Evolutionary conservation across 2,113 vertebrate species (phyloP), one percentile per base, ranked within the genome.

Genomic region (Misgurnus mizolepis): DNA sequence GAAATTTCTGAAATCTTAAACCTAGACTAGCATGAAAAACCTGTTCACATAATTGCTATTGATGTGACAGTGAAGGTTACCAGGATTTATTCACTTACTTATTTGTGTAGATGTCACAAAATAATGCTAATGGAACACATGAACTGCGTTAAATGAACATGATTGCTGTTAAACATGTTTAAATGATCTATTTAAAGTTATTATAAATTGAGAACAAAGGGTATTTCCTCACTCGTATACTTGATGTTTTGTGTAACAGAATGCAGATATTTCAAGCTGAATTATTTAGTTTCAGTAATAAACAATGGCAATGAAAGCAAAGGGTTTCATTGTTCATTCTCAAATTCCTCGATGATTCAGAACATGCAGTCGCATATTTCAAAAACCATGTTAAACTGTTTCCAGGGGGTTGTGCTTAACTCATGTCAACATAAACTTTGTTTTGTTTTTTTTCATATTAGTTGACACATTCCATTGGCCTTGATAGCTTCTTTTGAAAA

Each of bases 401-500:
- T 84, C 49, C 72, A n/a, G 45, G 50, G 27, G 17, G 45, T 53
- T 14, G 49, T 74, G 67, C 78, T 83, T 81, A 56, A 76, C 76
- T 76, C 43, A 47, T 47, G 67, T 11, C 66, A 76, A 7, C 12
- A 4, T 73, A 49, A 82, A 60, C 18, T 66, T 40, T 67, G 11
- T 72, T 39, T 62, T 45, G 27, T 78, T 65, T 72, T 80, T 53
- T 72, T 34, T 68, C 34, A 7, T 60, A 18, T 74, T 66, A n/a
- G 62, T 82, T 80, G 62, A 60, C 72, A 50, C 77, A 64, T 75
- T 78, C 73, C 60, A 27, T 47, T 76, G 78, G 77, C 82, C 82
- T 76, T 80, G 71, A 84, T 77, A 82, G 70, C 67, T 79, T 76
- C 12, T 79, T 79, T 70, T 71, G 74, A 76, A 82, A 81, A 78